A percentile compares a stretch with the other conserved stretches of the same genome.
These are phyloP conservation scores for Pygoscelis adeliae DNA, from an alignment of 2,113 vertebrate genomes.

Conservation along the genomic window DNA sequence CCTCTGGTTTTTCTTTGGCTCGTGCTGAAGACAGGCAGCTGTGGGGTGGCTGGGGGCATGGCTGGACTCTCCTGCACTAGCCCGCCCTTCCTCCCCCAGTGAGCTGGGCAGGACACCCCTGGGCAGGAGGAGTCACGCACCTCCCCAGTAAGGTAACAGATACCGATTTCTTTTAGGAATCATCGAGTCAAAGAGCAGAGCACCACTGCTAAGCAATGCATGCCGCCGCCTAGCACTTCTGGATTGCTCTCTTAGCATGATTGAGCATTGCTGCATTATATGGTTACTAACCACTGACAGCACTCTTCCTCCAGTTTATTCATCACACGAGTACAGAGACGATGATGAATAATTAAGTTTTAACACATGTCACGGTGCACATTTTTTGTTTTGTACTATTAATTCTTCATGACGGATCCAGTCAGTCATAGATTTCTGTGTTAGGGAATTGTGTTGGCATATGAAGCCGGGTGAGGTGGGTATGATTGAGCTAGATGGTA, in stretches of 20 bases:
- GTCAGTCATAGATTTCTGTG: background rate
- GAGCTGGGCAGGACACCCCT: background rate
- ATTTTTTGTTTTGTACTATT: background rate
- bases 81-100: background rate
- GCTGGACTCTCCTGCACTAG: rapidly evolving
- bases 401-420: background rate
- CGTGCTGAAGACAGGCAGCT: background rate
- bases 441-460: background rate
- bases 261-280: background rate
- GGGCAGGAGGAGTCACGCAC: background rate
- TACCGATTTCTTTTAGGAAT: background rate
- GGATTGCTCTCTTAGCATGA: background rate
- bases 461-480: background rate
- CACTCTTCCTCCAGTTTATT: background rate
- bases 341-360: background rate
- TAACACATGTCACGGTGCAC: background rate
- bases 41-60: rapidly evolving
- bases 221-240: rapidly evolving
- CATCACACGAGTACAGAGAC: rapidly evolving
- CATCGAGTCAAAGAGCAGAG: rapidly evolving
- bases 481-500: background rate
- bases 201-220: background rate
- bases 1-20: background rate
- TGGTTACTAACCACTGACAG: background rate
- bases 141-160: rapidly evolving